phyloP scores from a whole-genome alignment of 2,888 invertebrate genomes.

The Cybosia mesomella region DNA sequence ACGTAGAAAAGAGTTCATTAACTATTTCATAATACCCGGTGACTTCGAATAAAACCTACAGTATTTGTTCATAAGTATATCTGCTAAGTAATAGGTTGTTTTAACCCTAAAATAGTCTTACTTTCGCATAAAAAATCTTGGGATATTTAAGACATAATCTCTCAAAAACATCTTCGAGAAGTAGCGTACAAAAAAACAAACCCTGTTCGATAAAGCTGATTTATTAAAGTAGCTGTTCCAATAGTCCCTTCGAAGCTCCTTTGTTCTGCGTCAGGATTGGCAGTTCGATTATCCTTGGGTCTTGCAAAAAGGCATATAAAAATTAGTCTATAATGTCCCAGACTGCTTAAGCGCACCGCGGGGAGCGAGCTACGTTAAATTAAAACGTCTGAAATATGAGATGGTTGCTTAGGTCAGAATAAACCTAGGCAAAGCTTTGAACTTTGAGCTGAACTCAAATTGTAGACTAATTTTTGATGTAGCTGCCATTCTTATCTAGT shows the following conservation, averaged over 20 bases:
- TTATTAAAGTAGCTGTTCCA: constrained; percentile 68
- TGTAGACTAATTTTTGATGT: constrained; percentile 24
- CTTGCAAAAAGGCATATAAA: constrained; percentile 80
- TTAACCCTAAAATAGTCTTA: neutral
- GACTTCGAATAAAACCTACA: neutral
- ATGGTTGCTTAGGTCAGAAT: constrained; percentile 63
- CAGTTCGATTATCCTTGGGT: constrained; percentile 83
- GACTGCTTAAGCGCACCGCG: constrained; percentile 80
- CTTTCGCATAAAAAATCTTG: neutral
- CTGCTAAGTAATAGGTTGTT: neutral
- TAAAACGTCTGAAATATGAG: constrained; percentile 77
- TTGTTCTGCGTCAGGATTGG: constrained; percentile 80
- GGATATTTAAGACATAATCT: constrained; percentile 1
- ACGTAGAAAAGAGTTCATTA: too few relatives aligned
- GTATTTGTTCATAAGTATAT: neutral
- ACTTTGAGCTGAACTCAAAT: constrained; percentile 28
- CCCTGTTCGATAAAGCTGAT: constrained; percentile 51
- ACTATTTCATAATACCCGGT: too few relatives aligned
- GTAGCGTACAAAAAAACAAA: constrained; percentile 36
- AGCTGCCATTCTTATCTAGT: neutral
- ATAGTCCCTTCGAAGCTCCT: constrained; percentile 68
- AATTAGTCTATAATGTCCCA: constrained; percentile 81
- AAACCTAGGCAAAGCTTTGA: constrained; percentile 58
- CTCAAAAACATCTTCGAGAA: constrained; percentile 21
- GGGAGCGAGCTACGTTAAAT: constrained; percentile 73